Evolutionary conservation across 2,888 invertebrate species (phyloP), one percentile per base, ranked within the genome.

Genomic region (Oeneis ivallda): DNA sequence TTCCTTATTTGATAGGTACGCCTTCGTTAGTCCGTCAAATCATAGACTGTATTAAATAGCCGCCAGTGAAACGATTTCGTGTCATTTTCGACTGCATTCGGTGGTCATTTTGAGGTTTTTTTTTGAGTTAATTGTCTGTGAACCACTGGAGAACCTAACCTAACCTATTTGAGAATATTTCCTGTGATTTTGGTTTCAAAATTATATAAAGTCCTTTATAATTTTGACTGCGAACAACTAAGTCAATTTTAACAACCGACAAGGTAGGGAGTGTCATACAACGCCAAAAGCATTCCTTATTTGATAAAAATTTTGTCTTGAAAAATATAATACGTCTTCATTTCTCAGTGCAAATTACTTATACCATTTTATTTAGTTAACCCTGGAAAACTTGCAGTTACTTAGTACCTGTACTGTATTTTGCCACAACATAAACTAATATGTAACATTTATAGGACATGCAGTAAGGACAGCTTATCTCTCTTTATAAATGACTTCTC

Each of bases 21-120:
- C 78, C 84, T 85, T 87, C 88, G 89, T 91, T 89, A 89, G 85
- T 75, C 80, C 85, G 79, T 86, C 88, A 88, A 89, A 90, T 89
- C 89, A 87, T 89, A 89, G 89, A 82, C 76, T 82, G 79, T 15
- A 79, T 75, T 77, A 74, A 74, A 74, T 81, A 85, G 85, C 85
- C 83, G 79, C 79, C 72, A 77, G 75, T 75, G 78, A 74, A 83
- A 83, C 85, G 77, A 84, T 86, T 86, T 83, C 77, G 78, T 89
- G 86, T 89, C 89, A 87, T 89, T 89, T 86, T 78, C 76, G 76
- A 37, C 43, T 57, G 26, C 61, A 49, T 66, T 69, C 59, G 62
- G 53, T 41, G 73, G 39, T 54, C 39, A 17, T 54, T 54, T 52
- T 52, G 52, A 52, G 32, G 52, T 26, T 19, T 76, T 75, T 81